Percentiles rank a stretch among this genome's conserved stretches.
Evolutionary conservation across 2,888 invertebrate genomes (phyloP).

Genomic region (Sarcophaga caerulescens): DNA sequence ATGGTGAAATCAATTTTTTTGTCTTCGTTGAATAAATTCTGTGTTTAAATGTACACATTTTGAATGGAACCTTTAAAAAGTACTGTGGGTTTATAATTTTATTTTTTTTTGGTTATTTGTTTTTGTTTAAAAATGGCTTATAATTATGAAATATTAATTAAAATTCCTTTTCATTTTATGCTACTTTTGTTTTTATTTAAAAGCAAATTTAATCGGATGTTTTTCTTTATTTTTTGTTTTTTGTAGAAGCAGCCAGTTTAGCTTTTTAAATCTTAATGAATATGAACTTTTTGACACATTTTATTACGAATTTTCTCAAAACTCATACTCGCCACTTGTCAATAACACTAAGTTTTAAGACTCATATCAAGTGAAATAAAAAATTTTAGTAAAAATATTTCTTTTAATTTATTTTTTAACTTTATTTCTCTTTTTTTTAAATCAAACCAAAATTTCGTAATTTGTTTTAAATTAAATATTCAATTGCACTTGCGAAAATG

Average conservation of each 20-base stretch:
- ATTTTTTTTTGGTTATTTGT: background rate
- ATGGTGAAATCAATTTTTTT: too few relatives aligned
- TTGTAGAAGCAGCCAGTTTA: too few relatives aligned
- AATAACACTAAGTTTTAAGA: constrained; percentile 6
- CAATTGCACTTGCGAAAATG: background rate
- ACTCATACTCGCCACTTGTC: background rate
- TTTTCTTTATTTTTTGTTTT: too few relatives aligned
- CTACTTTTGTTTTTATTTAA: too few relatives aligned
- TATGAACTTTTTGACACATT: constrained; percentile 5
- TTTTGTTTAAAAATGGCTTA: background rate
- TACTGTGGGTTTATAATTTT: too few relatives aligned
- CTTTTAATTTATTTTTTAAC: constrained; percentile 32
- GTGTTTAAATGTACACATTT: too few relatives aligned
- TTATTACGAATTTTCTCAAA: background rate
- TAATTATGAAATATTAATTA: background rate
- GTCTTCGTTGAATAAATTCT: too few relatives aligned
- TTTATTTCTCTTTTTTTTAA: background rate
- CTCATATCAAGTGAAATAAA: background rate
- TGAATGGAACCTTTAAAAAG: too few relatives aligned
- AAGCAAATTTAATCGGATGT: too few relatives aligned
- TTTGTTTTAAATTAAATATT: background rate
- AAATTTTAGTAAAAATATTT: constrained; percentile 6
- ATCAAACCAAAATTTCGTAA: constrained; percentile 6
- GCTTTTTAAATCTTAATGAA: too few relatives aligned
- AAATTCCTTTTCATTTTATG: too few relatives aligned